Evolutionary conservation across 2,888 invertebrate species (phyloP).

Genomic region (Rhaphigaster nebulosa): DNA sequence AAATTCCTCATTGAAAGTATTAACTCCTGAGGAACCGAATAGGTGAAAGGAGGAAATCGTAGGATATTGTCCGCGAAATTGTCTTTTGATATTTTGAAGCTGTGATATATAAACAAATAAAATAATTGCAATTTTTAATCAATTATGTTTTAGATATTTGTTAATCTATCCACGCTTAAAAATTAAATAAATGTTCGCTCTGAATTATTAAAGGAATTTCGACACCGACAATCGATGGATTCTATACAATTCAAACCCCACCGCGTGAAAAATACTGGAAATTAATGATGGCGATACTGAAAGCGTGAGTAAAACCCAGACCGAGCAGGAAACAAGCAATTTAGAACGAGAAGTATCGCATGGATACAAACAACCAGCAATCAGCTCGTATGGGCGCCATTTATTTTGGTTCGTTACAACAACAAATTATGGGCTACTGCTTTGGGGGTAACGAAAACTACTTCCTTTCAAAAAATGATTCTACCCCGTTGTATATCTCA

Average conservation of each 20-base stretch:
- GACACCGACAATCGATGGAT: background rate
- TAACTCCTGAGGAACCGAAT: too few species aligned
- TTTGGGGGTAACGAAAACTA: background rate
- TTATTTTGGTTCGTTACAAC: background rate
- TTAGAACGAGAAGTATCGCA: background rate
- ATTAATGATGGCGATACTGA: background rate
- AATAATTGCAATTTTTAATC: too few species aligned
- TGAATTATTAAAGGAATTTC: background rate
- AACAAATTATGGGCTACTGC: background rate
- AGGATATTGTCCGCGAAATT: too few species aligned
- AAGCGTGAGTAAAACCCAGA: slow-evolving; percentile 11
- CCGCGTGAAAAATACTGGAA: background rate
- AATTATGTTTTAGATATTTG: too few species aligned
- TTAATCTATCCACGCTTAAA: too few species aligned
- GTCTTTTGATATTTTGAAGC: too few species aligned
- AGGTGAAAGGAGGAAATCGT: too few species aligned
- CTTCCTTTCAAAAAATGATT: background rate
- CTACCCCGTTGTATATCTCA: background rate
- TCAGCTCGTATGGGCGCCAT: background rate
- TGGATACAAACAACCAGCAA: slow-evolving; percentile 6
- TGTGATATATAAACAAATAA: too few species aligned
- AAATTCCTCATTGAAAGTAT: too few species aligned
- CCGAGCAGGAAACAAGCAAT: background rate
- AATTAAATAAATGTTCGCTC: too few species aligned
- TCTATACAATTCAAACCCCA: background rate